These are phyloP conservation scores for Pemphigus obesinymphae DNA, from an alignment of 1,140 invertebrate species.

Conservation along the genomic window DNA sequence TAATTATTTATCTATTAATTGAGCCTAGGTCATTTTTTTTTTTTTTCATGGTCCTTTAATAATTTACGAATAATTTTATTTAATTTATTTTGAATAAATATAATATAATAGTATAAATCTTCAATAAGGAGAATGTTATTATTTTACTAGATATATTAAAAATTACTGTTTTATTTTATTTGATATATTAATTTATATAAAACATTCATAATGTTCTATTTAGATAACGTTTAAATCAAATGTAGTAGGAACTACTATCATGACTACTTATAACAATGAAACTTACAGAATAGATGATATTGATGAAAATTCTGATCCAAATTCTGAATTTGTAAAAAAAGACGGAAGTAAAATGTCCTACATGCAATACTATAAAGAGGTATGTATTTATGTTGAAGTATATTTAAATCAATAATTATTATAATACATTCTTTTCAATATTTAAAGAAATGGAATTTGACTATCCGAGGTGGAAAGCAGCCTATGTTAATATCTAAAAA, in stretches of 20 bases:
- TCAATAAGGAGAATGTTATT: too few relatives aligned
- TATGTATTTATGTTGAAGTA: neutral
- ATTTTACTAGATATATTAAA: too few relatives aligned
- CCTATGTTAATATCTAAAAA: conserved; percentile 40
- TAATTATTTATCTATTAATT: too few relatives aligned
- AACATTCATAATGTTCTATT: too few relatives aligned
- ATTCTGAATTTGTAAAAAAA: conserved; percentile 61
- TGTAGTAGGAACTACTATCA: conserved; percentile 55
- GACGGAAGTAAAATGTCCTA: conserved; percentile 61
- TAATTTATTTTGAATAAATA: too few relatives aligned
- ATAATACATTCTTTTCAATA: neutral
- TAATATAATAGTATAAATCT: too few relatives aligned
- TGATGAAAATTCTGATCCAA: conserved; percentile 64
- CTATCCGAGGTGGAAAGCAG: neutral
- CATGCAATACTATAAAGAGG: conserved; percentile 71
- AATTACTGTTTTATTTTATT: too few relatives aligned
- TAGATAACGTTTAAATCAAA: conserved; percentile 30
- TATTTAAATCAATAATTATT: conserved; percentile 50
- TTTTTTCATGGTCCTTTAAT: too few relatives aligned
- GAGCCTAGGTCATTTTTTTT: too few relatives aligned
- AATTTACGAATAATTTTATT: too few relatives aligned
- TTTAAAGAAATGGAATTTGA: conserved; percentile 35
- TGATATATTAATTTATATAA: too few relatives aligned
- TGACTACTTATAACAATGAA: conserved; percentile 78
- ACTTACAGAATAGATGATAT: conserved; percentile 79